phyloP scores from a whole-genome alignment of 1,140 invertebrate genomes.

The Polypedilum pembai region DNA sequence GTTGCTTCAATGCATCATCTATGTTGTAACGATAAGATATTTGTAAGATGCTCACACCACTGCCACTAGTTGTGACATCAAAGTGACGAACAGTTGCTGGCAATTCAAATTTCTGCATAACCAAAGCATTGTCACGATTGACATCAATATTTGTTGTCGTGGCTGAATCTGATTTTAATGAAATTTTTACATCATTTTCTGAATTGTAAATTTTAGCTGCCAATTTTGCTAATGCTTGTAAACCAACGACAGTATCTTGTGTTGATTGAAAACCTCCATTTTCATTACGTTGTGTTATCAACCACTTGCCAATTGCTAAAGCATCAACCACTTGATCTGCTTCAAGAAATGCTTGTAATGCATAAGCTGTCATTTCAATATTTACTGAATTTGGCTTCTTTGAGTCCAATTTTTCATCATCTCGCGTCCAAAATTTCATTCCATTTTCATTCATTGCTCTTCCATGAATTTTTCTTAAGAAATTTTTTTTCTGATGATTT shows the following conservation, averaged over 20 bases:
- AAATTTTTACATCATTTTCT: slow-evolving; percentile 49
- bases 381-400: slow-evolving; percentile 63
- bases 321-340: slow-evolving; percentile 60
- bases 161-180: slow-evolving; percentile 40
- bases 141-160: slow-evolving; percentile 54
- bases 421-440: slow-evolving; percentile 45
- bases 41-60: slow-evolving; percentile 75
- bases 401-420: slow-evolving; percentile 64
- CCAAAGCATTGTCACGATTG: slow-evolving; percentile 61
- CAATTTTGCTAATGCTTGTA: slow-evolving; percentile 63
- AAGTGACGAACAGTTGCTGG: slow-evolving; percentile 39
- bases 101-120: slow-evolving; percentile 64
- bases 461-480: slow-evolving; percentile 34
- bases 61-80: slow-evolving; percentile 65
- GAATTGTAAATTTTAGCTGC: slow-evolving; percentile 50
- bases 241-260: slow-evolving; percentile 64
- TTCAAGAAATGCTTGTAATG: slow-evolving; percentile 58
- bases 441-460: slow-evolving; percentile 38
- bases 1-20: slow-evolving; percentile 84
- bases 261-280: slow-evolving; percentile 72
- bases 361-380: slow-evolving; percentile 82
- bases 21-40: slow-evolving; percentile 77
- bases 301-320: slow-evolving; percentile 75
- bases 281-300: slow-evolving; percentile 71
- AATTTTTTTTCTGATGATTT: slow-evolving; percentile 44